phyloP scores from a whole-genome alignment of 2,888 invertebrate genomes.

The Liopterus haemorrhoidalis region DNA sequence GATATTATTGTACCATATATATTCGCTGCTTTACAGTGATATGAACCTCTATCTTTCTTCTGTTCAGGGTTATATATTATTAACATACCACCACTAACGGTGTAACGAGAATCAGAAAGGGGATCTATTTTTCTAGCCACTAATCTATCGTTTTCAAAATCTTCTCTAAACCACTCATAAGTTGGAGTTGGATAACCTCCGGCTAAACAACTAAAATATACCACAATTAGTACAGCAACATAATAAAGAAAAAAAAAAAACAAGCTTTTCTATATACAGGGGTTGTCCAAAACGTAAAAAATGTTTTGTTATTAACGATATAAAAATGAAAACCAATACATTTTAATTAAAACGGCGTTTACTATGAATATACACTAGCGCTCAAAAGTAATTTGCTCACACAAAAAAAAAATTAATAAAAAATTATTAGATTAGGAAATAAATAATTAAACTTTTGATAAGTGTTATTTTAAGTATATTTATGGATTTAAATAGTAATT shows the following conservation, averaged over 20 bases:
- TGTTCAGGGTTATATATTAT: conserved; percentile 81
- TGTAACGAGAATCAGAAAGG: conserved; percentile 65
- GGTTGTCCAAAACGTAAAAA: too few species aligned
- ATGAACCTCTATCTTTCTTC: conserved; percentile 74
- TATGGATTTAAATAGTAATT: too few species aligned
- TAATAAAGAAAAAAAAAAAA: conserved; percentile 8
- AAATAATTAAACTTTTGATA: too few species aligned
- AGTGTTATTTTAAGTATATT: too few species aligned
- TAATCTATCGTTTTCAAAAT: conserved; percentile 73
- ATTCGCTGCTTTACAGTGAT: conserved; percentile 90
- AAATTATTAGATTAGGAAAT: too few species aligned
- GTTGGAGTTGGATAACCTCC: conserved; percentile 84
- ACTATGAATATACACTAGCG: background rate
- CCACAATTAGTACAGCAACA: too few species aligned
- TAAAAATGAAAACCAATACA: too few species aligned
- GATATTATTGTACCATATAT: conserved; percentile 83
- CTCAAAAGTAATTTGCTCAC: background rate
- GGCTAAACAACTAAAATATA: conserved; percentile 61
- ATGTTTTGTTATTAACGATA: too few species aligned
- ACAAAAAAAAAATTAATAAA: conserved; percentile 7
- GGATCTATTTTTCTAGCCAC: conserved; percentile 73
- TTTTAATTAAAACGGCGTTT: background rate
- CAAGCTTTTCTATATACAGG: conserved; percentile 1
- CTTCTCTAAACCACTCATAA: conserved; percentile 86
- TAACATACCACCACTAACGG: conserved; percentile 84